Evolutionary conservation across 2,113 vertebrate genomes (phyloP).

Genomic region (Bujurquina vittata): DNA sequence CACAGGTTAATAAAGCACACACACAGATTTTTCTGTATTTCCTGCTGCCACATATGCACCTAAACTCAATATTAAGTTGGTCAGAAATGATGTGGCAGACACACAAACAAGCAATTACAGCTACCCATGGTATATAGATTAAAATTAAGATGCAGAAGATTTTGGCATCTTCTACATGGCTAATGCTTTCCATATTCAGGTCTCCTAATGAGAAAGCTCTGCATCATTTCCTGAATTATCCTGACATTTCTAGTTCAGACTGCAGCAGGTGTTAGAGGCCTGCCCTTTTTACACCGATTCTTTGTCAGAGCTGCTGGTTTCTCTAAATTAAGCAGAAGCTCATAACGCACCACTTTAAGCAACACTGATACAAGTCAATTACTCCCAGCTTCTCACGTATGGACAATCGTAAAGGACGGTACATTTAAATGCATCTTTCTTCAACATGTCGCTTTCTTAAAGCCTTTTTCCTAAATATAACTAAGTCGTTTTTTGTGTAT

Average conservation of each 20-base stretch:
- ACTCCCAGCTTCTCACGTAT: not conserved
- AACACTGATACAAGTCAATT: not conserved
- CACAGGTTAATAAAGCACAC: not conserved
- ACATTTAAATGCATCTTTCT: not conserved
- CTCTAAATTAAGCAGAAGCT: not conserved
- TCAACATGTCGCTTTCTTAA: not conserved
- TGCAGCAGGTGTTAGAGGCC: not conserved
- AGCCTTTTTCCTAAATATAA: accelerated
- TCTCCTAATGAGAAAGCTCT: not conserved
- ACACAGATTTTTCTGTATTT: not conserved
- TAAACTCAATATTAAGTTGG: not conserved
- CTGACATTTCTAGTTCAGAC: not conserved
- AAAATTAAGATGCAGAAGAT: not conserved
- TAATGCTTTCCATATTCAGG: not conserved
- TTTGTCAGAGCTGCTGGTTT: not conserved
- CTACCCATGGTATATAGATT: not conserved
- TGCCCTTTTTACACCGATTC: too few relatives aligned
- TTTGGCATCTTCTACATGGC: not conserved
- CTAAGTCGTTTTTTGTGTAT: not conserved
- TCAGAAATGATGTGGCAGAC: not conserved
- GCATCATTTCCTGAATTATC: conserved; percentile 9
- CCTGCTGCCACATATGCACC: not conserved
- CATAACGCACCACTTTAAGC: not conserved
- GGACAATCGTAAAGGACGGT: accelerated
- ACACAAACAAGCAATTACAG: not conserved